A percentile compares a stretch with the other conserved stretches of the same genome.
Conservation (phyloP, 2,797 vertebrate species). For the Sebastes miniatus region DNA sequence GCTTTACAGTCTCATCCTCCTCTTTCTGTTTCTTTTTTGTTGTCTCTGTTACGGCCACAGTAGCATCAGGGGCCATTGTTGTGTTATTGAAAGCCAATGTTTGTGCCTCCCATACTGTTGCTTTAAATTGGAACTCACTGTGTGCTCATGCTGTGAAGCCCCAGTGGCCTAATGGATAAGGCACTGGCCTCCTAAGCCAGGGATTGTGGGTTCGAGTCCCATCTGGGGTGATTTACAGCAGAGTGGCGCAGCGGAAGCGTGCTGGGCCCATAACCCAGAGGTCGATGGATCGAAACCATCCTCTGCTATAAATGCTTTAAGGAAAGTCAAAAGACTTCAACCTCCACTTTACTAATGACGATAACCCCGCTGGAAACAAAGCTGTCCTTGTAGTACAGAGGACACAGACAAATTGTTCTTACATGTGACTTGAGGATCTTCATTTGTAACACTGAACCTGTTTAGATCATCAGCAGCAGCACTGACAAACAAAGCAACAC, state of each 20-base stretch:
- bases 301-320: conserved; percentile 55
- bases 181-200: conserved; percentile 80
- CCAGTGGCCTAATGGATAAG: conserved; percentile 71
- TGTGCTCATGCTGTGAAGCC: neutral
- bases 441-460: neutral
- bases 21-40: too few relatives aligned
- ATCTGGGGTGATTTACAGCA: conserved; percentile 1
- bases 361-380: neutral
- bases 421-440: neutral
- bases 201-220: conserved; percentile 80
- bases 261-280: conserved; percentile 68
- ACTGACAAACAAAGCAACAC: neutral
- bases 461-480: neutral
- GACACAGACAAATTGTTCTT: neutral
- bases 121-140: too few relatives aligned
- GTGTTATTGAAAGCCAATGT: too few relatives aligned
- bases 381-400: neutral
- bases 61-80: too few relatives aligned
- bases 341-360: neutral
- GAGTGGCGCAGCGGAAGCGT: conserved; percentile 24
- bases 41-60: too few relatives aligned
- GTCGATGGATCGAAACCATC: conserved; percentile 76
- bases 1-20: too few relatives aligned
- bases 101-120: too few relatives aligned
- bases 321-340: neutral